Percentiles rank a stretch among this genome's conserved stretches.
Evolutionary conservation across 2,797 vertebrate genomes (phyloP).

Genomic region (Mallotus villosus): DNA sequence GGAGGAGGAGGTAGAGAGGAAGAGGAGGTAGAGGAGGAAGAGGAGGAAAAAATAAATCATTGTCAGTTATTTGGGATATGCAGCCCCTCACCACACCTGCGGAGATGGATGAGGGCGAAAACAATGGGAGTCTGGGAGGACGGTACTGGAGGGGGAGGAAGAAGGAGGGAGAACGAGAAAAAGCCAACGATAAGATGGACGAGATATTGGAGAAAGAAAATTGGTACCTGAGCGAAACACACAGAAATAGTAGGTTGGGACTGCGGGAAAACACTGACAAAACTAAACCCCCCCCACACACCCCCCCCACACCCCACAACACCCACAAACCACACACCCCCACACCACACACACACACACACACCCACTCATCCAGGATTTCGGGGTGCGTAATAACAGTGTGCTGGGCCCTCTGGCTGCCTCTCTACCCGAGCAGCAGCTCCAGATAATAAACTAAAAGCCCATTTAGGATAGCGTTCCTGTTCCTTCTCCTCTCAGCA

Average conservation of each 20-base stretch:
- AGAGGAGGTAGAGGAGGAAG: conserved; percentile 24
- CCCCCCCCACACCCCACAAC: background rate
- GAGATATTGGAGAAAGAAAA: conserved; percentile 64
- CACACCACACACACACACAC: too few species aligned
- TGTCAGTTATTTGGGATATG: too few species aligned
- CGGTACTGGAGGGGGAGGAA: background rate
- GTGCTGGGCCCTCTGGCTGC: too few species aligned
- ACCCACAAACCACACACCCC: background rate
- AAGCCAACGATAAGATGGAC: conserved; percentile 32
- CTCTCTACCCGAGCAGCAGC: too few species aligned
- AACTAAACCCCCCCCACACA: conserved; percentile 63
- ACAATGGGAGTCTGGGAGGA: too few species aligned
- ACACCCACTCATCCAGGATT: too few species aligned
- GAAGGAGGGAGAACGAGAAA: background rate
- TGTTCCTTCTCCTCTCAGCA: conserved; percentile 46
- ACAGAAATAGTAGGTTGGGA: conserved; percentile 55
- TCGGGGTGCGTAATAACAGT: too few species aligned
- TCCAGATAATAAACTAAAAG: too few species aligned
- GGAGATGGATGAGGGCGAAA: too few species aligned
- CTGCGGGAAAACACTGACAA: conserved; percentile 45
- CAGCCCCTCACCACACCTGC: too few species aligned
- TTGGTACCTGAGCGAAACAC: conserved; percentile 57
- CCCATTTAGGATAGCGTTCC: too few species aligned
- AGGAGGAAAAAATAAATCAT: background rate
- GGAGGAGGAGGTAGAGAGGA: too few species aligned